Evolutionary conservation across 2,113 vertebrate genomes (phyloP).

Genomic region (Thomomys bottae): DNA sequence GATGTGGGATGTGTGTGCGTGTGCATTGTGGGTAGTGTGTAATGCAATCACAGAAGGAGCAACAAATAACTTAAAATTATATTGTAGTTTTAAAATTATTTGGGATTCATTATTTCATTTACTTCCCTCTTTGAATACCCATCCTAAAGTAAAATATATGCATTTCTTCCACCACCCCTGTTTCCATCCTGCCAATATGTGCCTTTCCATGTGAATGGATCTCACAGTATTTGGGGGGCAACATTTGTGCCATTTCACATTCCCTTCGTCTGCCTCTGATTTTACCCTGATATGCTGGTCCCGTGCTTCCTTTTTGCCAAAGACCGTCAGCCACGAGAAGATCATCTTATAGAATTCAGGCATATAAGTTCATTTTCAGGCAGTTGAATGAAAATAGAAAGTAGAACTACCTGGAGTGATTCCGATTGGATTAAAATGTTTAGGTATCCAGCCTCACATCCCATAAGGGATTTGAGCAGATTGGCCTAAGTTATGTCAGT

Average conservation of each 20-base stretch:
- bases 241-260: background rate
- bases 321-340: conserved; percentile 25
- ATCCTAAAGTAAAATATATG: background rate
- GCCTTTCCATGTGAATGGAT: background rate
- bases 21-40: background rate
- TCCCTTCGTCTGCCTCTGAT: background rate
- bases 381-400: background rate
- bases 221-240: background rate
- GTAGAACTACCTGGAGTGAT: conserved; percentile 33
- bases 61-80: background rate
- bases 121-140: background rate
- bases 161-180: background rate
- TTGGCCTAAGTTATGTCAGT: too few species aligned
- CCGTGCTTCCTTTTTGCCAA: background rate
- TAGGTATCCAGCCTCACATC: background rate
- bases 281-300: conserved; percentile 10
- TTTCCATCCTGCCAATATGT: background rate
- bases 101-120: background rate
- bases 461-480: background rate
- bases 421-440: conserved; percentile 41
- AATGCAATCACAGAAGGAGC: background rate
- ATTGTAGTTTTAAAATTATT: background rate
- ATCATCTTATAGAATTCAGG: background rate
- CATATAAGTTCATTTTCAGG: conserved; percentile 29
- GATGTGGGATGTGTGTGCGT: background rate